Evolutionary conservation across 2,113 vertebrate genomes (phyloP).

Genomic region (Indri indri): DNA sequence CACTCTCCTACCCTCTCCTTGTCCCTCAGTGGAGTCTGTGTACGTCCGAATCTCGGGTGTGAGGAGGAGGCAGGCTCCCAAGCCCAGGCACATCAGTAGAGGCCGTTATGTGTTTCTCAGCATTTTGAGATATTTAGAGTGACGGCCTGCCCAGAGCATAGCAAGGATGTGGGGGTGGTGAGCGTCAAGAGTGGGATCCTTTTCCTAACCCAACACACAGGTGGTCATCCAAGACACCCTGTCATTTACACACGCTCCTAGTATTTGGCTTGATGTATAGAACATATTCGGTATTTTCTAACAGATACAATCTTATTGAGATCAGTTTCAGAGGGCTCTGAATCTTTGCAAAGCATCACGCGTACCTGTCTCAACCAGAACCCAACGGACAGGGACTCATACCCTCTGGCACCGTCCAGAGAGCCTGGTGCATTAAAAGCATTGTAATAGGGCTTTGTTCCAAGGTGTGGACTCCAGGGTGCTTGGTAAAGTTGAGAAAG

Average conservation of each 20-base stretch:
- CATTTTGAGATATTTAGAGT: background rate
- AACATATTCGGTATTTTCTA: background rate
- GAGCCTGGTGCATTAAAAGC: background rate
- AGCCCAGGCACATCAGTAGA: background rate
- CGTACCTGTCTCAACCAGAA: background rate
- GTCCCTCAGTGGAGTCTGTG: background rate
- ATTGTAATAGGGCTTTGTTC: background rate
- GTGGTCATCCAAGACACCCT: background rate
- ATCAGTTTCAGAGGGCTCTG: background rate
- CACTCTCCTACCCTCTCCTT: background rate
- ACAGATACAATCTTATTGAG: background rate
- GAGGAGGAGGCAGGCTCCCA: background rate
- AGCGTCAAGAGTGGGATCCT: background rate
- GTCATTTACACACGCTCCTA: background rate
- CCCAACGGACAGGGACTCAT: background rate
- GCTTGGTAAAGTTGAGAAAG: background rate
- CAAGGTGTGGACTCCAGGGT: background rate
- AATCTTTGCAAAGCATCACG: background rate
- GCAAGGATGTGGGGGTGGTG: background rate
- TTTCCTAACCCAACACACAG: background rate
- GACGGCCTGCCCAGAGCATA: background rate
- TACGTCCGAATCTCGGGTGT: background rate
- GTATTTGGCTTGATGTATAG: background rate
- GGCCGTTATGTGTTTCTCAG: background rate
- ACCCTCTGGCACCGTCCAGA: rapidly evolving